Conservation (phyloP, 2,797 vertebrate genomes). For the Hydrolagus colliei region DNA sequence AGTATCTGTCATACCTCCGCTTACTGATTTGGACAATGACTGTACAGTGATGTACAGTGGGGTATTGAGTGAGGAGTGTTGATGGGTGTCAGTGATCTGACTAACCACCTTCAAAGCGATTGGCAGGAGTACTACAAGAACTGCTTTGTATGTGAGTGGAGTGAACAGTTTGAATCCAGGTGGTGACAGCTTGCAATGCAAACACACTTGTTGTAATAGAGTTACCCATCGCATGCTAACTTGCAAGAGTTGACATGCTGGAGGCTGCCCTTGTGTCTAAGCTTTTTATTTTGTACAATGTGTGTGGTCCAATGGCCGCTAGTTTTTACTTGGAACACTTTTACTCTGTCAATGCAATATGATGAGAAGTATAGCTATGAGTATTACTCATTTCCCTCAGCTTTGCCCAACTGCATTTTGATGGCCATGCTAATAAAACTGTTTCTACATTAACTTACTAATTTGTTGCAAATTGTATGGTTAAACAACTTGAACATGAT, state of each 20-base stretch:
- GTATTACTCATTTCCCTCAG: background rate
- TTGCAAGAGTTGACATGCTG: constrained; percentile 11
- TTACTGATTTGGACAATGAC: background rate
- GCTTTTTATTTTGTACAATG: background rate
- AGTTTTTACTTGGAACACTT: background rate
- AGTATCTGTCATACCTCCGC: background rate
- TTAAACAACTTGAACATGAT: background rate
- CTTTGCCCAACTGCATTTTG: background rate
- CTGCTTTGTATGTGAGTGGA: background rate
- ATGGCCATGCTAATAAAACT: background rate
- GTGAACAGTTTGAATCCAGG: background rate
- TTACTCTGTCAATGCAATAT: background rate
- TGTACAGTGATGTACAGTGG: background rate
- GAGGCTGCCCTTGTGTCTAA: background rate
- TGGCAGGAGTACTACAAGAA: constrained; percentile 5
- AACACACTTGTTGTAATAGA: background rate
- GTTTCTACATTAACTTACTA: background rate
- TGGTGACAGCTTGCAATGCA: constrained; percentile 1
- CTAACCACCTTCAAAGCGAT: constrained; percentile 23
- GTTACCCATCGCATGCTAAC: background rate
- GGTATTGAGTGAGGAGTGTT: constrained; percentile 6
- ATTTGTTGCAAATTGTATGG: background rate
- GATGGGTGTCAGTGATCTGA: constrained; percentile 5
- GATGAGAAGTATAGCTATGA: background rate
- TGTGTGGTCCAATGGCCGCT: background rate